Evolutionary conservation across 2,113 vertebrate species (phyloP).

Genomic region (Pseudorectes ferrugineus): DNA sequence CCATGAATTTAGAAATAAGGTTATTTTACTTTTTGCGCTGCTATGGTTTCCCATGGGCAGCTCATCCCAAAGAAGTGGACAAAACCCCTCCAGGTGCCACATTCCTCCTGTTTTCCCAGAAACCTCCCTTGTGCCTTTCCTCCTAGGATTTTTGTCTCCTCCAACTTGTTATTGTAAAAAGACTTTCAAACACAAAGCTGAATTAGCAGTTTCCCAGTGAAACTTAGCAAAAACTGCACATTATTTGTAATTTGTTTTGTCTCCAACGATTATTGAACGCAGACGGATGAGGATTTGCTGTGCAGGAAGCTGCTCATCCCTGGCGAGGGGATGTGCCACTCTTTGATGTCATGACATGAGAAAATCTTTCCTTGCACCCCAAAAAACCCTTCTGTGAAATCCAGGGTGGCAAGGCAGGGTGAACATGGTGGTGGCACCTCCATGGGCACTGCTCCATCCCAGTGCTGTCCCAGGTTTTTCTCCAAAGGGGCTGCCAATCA

Average conservation of each 20-base stretch:
- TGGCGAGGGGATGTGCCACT: neutral
- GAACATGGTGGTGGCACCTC: fast-evolving
- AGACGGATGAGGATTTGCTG: neutral
- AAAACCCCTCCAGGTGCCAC: slow-evolving; percentile 22
- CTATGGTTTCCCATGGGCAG: neutral
- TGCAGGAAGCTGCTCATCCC: neutral
- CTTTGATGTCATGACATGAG: neutral
- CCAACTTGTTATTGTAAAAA: neutral
- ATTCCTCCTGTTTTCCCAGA: slow-evolving; percentile 24
- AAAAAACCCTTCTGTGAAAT: neutral
- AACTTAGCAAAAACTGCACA: neutral
- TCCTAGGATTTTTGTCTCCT: neutral
- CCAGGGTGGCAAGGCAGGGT: fast-evolving
- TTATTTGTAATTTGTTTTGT: neutral
- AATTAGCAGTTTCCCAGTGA: neutral
- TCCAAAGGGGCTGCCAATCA: neutral
- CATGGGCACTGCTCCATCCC: neutral
- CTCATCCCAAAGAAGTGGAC: slow-evolving; percentile 43
- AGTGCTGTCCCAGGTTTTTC: neutral
- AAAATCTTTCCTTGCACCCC: neutral
- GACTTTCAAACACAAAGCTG: neutral
- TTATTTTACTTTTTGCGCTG: neutral
- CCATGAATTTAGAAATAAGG: slow-evolving; percentile 11
- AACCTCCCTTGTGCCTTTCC: neutral
- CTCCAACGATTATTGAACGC: fast-evolving